Base-by-base conservation (phyloP, 2,888 invertebrate species). In the Timema cristinae region DNA sequence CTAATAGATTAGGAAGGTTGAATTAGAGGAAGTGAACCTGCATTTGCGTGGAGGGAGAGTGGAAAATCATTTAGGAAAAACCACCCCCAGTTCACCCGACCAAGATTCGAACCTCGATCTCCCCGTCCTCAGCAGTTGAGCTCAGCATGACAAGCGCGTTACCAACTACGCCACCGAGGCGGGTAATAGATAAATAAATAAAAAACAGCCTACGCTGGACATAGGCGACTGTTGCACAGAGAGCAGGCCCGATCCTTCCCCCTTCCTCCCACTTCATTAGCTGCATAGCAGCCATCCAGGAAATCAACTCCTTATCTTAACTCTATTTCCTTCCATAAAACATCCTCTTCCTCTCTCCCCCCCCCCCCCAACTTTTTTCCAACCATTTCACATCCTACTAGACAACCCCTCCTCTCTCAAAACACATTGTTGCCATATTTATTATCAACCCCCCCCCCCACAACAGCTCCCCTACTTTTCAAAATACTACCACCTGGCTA, bases 241-340 rank as follows among this genome's bases (percentile, higher is more conserved):
- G 32, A 32, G 4, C 32, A 16, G 16, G 16, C 15, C n/a, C 59
- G 16, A 9, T 59, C 32, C 67, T 56, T 49, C 16, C 67, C 71
- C 50, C 51, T 56, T 15, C 63, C 15, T 15, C 32, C 68, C 67
- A 63, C 71, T 71, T 73, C 66, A 71, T 73, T 73, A 71, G 70
- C 73, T 56, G 48, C 54, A 56, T 63, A 50, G 67, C 69, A 66
- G 71, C 63, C 69, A 59, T 63, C 71, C 48, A 69, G 71, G 70
- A 71, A 73, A 73, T 73, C 73, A 71, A 67, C 73, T 73, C 61
- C 73, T 73, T 71, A 73, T 73, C 68, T 73, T 68, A 63, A 63
- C 63, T 63, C 63, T 63, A 63, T 63, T 63, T 63, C 47, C 63
- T 63, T 13, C 63, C 63, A 63, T 63, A 63, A 63, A 63, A 48